phyloP scores from a whole-genome alignment of 2,113 vertebrate genomes.

The Cheirogaleus medius region DNA sequence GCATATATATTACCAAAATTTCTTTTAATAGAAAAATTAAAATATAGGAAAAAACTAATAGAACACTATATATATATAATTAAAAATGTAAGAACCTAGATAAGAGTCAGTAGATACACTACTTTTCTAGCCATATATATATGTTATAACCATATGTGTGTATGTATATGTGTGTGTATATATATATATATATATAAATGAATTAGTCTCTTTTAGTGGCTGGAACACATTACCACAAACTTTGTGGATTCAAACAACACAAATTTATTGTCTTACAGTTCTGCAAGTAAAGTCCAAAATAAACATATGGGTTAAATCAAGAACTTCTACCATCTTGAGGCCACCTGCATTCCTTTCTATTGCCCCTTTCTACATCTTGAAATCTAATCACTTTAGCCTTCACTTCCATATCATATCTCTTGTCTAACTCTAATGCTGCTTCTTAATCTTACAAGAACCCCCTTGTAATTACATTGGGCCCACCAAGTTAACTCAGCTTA shows the following conservation, averaged over 20 bases:
- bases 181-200: background rate
- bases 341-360: background rate
- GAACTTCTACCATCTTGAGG: background rate
- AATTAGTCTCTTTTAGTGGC: background rate
- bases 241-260: background rate
- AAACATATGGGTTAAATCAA: background rate
- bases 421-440: background rate
- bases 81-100: background rate
- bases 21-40: background rate
- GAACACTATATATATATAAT: background rate
- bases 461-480: accelerated
- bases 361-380: background rate
- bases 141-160: too few relatives aligned
- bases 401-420: too few relatives aligned
- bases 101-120: background rate
- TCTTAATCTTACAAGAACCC: background rate
- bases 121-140: background rate
- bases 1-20: background rate
- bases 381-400: background rate
- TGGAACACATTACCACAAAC: background rate
- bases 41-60: background rate
- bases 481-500: background rate
- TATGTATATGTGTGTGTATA: background rate
- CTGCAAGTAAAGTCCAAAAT: background rate
- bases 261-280: background rate